Evolutionary conservation across 2,888 invertebrate species (phyloP), one percentile per base, ranked within the genome.

Genomic region (Sphinx pinastri): DNA sequence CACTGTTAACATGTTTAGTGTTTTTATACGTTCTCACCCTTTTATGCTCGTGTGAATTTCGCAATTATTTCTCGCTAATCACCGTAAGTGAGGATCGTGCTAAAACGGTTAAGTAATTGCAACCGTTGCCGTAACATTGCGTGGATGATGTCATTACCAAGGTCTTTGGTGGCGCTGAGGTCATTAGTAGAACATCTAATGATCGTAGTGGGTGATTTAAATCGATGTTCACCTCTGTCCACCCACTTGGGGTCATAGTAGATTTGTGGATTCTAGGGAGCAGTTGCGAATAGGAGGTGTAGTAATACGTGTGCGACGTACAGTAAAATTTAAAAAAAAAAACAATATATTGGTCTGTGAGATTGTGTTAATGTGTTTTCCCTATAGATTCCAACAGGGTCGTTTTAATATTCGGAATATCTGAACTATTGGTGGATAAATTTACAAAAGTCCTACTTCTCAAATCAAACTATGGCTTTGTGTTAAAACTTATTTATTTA

Each of bases 131-230:
- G 69, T 71, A 72, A 68, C 70, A 49, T 70, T 75, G 70, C 71
- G 51, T 49, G 67, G 75, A 71, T 79, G 77, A 80, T 76, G 77
- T 75, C 79, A 80, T 77, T 78, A 76, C 77, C 74, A 69, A 63
- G 69, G 69, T 54, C 60, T 60, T 69, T 14, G 31, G 16, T 13
- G 13, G 13, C 49, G 19, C 19, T 63, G 49, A 63, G 49, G 19
- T 63, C 63, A 47, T 47, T 47, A 12, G 19, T 7, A 13, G 63
- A 19, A 63, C 47, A 13, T 47, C 63, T 19, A 19, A 19, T 55
- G n/a, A n/a, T 47, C 8, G 7, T 16, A 60, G 14, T 45, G n/a
- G 38, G n/a, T 60, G n/a, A 60, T 38, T 52, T 45, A 45, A 60
- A 16, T 60, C 38, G 45, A 16, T 60, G n/a, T 16, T 60, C 60